Evolutionary conservation across 2,888 invertebrate species (phyloP).

Genomic region (Axea sp.): DNA sequence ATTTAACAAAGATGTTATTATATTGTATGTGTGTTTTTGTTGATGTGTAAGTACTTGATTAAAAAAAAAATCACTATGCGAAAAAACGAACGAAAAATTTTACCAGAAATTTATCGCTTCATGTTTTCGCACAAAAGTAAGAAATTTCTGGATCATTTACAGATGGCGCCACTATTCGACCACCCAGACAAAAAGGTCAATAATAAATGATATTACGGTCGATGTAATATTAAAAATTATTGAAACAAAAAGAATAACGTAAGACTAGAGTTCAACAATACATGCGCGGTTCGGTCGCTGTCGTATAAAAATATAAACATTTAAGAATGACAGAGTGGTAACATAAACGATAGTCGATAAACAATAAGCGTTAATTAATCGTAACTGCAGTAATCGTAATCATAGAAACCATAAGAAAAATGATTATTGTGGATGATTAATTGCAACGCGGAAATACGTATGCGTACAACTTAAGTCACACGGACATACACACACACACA

Average conservation of each 20-base stretch:
- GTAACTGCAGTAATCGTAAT: constrained; percentile 10
- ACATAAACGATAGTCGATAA: too few species aligned
- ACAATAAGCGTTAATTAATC: constrained; percentile 12
- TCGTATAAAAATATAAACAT: constrained; percentile 78
- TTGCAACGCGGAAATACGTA: constrained; percentile 17
- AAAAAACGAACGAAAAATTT: too few species aligned
- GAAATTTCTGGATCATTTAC: too few species aligned
- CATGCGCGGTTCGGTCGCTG: constrained; percentile 74
- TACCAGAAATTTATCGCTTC: too few species aligned
- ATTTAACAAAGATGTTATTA: too few species aligned
- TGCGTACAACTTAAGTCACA: constrained; percentile 21
- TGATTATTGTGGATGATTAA: constrained; percentile 37
- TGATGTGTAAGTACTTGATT: too few species aligned
- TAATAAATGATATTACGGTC: constrained; percentile 36
- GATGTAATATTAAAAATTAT: constrained; percentile 25
- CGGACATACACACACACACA: constrained; percentile 6
- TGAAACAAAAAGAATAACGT: constrained; percentile 69
- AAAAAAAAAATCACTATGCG: too few species aligned
- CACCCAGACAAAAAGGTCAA: constrained; percentile 7
- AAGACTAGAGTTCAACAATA: constrained; percentile 79
- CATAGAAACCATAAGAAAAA: constrained; percentile 28
- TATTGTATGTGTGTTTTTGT: too few species aligned
- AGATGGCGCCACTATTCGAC: constrained; percentile 1
- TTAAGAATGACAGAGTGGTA: constrained; percentile 70
- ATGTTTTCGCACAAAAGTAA: too few species aligned